Base-by-base conservation (phyloP, 2,888 invertebrate species). In the Scrobipalpa atriplicella region DNA sequence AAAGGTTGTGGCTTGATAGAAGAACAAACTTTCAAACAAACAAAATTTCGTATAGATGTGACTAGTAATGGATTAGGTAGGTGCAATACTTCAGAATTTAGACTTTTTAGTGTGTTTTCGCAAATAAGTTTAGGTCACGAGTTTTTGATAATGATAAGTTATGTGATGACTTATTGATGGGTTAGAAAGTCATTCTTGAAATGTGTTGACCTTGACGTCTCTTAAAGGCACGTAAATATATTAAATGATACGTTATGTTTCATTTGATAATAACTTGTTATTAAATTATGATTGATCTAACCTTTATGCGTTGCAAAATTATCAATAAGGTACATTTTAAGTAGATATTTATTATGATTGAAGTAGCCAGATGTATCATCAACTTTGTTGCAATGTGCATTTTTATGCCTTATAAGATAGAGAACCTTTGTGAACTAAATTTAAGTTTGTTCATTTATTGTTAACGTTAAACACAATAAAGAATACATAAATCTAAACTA, bases 171-270 rank as follows among this genome's bases (percentile, higher is more conserved):
- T 58, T 58, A 58, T 47, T 58, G 58, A 13, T n/a, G 11, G n/a
- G 38, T 58, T 29, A 16, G 58, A 58, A 58, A 58, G 58, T 58
- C 18, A 16, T 58, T 6, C 7, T 38, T 58, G 38, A 36, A 58
- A 3, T 56, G 36, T 58, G n/a, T 38, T 10, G 10, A 36, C 58
- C 58, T 58, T 58, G 38, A 38, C 21, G 9, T 11, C 1, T n/a
- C 6, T 7, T n/a, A 8, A 39, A 10, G 39, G 10, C 39, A 39
- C 18, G 16, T 19, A 52, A 18, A 21, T 0, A 54, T 21, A 8
- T n/a, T 54, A 21, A 54, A 54, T 54, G 54, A 54, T 54, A 54
- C 19, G 54, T 54, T 54, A 54, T 7, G 19, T 21, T 10, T 54
- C 47, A 16, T 54, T 21, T 54, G 18, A 54, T 21, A 19, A 54